Evolutionary conservation across 1,140 invertebrate genomes (phyloP).

Genomic region (Drosophila novamexicana): DNA sequence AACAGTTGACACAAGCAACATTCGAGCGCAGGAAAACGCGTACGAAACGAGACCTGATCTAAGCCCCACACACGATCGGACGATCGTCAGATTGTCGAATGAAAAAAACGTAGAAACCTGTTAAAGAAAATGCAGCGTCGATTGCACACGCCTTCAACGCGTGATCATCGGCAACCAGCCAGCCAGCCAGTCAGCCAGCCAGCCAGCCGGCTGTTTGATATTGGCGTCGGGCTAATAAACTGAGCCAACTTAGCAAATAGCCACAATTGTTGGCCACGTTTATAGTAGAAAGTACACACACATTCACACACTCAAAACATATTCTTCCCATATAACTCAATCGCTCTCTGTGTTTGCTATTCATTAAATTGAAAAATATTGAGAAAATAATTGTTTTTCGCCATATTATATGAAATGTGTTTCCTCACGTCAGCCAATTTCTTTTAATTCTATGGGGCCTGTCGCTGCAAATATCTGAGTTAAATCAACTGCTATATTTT

Average conservation of each 20-base stretch:
- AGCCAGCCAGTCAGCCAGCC: slow-evolving; percentile 42
- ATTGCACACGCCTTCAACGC: slow-evolving; percentile 66
- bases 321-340: neutral
- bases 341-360: slow-evolving; percentile 33
- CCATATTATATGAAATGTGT: slow-evolving; percentile 3
- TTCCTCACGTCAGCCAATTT: neutral
- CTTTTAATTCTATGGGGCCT: slow-evolving; percentile 4
- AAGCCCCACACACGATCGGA: slow-evolving; percentile 48
- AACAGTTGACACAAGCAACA: slow-evolving; percentile 50
- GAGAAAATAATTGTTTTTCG: neutral
- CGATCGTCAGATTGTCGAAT: slow-evolving; percentile 13
- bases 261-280: slow-evolving; percentile 30
- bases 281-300: slow-evolving; percentile 30
- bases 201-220: slow-evolving; percentile 50
- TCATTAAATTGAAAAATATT: slow-evolving; percentile 25
- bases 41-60: slow-evolving; percentile 54
- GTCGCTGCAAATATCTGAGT: neutral
- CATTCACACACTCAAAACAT: neutral
- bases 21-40: slow-evolving; percentile 47
- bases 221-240: slow-evolving; percentile 46
- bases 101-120: slow-evolving; percentile 56
- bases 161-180: slow-evolving; percentile 41
- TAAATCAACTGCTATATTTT: slow-evolving; percentile 2
- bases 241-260: slow-evolving; percentile 37
- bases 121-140: slow-evolving; percentile 74